Base-by-base conservation (phyloP, 2,888 invertebrate genomes). In the Drosophila pegasa region DNA sequence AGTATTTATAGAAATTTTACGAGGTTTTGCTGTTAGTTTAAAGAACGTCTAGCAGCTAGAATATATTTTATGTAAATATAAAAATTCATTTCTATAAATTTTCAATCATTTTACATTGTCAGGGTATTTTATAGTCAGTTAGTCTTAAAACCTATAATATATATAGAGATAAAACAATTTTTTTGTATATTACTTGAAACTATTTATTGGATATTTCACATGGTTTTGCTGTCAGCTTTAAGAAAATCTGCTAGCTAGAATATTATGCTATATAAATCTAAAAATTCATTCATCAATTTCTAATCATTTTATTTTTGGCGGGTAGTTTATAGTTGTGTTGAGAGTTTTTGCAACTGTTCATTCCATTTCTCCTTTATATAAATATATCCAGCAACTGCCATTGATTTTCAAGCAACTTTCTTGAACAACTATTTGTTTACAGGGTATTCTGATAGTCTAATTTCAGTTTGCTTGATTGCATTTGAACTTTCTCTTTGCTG, bases 401-500 rank as follows among this genome's bases (percentile, higher is more conserved):
- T 3, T n/a, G 22, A 1, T 18, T 33, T 5, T 3, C 35, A 50
- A 22, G 3, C 33, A 12, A 16, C 43, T 41, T 33, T 27, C 18
- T n/a, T n/a, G 8, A 5, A 1, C 22, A 2, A 3, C 1, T 9
- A 4, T 7, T 5, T 5, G 2, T 3, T 12, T 56, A 60, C 50
- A 73, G 78, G 81, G 70, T 78, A 80, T 63, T 2, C 1, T 4
- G 12, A 9, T 25, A 45, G 31, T 25, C 27, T 7, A 31, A 45
- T 38, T 25, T 25, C 45, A 47, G 50, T 48, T 58, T 61, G 64
- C 51, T 61, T 76, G 48, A 66, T 68, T 56, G 54, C 65, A 60
- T 60, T 76, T 59, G 33, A 76, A 76, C 65, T 71, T 76, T 74
- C 60, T 72, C 74, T 66, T 51, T 38, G 54, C 57, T 71, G 74